These are phyloP conservation scores for Montipora capricornis DNA, from an alignment of 64 coral and sea anemone species.

Conservation along the genomic window DNA sequence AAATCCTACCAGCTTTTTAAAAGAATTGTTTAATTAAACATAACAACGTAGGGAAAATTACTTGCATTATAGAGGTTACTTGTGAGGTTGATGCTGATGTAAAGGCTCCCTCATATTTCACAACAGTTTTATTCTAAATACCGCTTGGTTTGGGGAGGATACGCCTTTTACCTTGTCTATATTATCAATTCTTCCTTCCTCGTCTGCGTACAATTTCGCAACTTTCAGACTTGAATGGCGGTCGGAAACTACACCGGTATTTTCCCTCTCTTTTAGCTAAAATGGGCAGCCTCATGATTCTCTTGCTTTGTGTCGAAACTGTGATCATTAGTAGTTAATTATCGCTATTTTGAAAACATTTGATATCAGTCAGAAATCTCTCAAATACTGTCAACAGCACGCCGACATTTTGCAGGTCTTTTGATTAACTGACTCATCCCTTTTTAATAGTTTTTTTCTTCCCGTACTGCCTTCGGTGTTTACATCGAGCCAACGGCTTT, in stretches of 20 bases:
- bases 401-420: not conserved
- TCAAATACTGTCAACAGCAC: not conserved
- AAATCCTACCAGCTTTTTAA: no score
- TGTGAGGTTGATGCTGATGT: no score
- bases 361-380: not conserved
- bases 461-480: no score
- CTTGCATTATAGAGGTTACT: no score
- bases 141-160: no score
- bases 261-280: not conserved
- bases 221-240: not conserved
- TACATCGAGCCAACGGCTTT: no score
- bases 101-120: no score
- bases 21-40: no score
- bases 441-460: no score
- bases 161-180: no score
- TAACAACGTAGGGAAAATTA: no score
- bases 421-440: not conserved
- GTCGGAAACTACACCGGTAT: not conserved
- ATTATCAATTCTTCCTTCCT: not conserved
- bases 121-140: no score
- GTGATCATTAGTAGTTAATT: constrained; percentile 9
- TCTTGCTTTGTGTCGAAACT: not conserved
- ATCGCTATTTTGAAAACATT: constrained; percentile 28
- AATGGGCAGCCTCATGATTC: not conserved
- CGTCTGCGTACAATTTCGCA: not conserved